Evolutionary conservation across 2,113 vertebrate genomes (phyloP).

Genomic region (Strix aluco): DNA sequence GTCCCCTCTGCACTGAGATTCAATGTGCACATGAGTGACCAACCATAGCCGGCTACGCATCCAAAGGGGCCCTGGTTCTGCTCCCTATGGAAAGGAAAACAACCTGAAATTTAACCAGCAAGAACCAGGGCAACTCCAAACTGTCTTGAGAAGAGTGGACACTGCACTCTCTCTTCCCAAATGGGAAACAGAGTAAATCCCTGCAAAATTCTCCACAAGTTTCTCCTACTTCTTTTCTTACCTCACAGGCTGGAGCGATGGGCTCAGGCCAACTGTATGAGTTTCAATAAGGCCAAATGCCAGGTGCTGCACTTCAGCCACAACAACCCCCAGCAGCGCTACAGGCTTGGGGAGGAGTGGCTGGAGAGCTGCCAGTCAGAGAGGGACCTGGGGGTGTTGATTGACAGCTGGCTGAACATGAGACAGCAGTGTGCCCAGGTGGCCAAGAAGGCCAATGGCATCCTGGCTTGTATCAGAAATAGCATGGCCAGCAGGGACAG

Average conservation of each 20-base stretch:
- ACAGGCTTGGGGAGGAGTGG: too few species aligned
- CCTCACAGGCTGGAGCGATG: background rate
- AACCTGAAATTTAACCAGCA: background rate
- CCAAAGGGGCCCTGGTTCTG: background rate
- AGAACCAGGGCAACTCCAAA: background rate
- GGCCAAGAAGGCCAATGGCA: too few species aligned
- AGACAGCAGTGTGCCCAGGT: too few species aligned
- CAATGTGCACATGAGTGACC: rapidly evolving
- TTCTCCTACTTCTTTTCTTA: background rate
- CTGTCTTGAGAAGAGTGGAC: background rate
- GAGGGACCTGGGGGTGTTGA: too few species aligned
- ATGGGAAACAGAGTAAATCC: background rate
- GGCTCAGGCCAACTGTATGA: too few species aligned
- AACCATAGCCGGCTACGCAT: background rate
- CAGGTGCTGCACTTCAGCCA: too few species aligned
- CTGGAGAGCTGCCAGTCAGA: too few species aligned
- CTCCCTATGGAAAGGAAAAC: background rate
- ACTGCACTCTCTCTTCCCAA: background rate
- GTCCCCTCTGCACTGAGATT: background rate
- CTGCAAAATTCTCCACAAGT: background rate
- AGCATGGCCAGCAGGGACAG: too few species aligned
- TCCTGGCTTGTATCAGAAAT: too few species aligned
- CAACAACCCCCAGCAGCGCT: too few species aligned
- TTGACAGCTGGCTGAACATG: too few species aligned
- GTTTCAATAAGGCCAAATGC: too few species aligned